Conservation (phyloP, 2,797 vertebrate genomes). For the Erithacus rubecula region DNA sequence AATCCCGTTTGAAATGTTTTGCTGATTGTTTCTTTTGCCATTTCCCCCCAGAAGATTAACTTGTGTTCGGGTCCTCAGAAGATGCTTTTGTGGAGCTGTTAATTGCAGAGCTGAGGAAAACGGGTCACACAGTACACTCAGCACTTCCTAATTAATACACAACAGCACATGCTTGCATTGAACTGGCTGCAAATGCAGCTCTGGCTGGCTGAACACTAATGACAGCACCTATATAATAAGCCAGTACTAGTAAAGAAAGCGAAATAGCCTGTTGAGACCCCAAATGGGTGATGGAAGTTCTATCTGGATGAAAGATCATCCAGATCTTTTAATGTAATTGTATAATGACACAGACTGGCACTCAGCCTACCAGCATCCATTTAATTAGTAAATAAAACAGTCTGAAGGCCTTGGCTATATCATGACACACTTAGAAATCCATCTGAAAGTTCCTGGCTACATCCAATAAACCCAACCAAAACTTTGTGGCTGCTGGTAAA, state of each 20-base stretch:
- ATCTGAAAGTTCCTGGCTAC: neutral
- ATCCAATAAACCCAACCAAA: neutral
- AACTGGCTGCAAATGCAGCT: slow-evolving; percentile 31
- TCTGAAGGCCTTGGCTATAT: neutral
- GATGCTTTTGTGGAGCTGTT: slow-evolving; percentile 65
- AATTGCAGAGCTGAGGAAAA: slow-evolving; percentile 66
- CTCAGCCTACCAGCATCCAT: slow-evolving; percentile 6
- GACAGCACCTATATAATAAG: slow-evolving; percentile 10
- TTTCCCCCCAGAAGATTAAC: slow-evolving; percentile 63
- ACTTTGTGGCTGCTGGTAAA: neutral
- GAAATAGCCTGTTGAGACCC: slow-evolving; percentile 31
- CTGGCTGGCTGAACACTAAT: slow-evolving; percentile 12
- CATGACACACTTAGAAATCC: neutral
- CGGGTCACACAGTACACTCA: slow-evolving; percentile 42
- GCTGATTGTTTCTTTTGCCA: slow-evolving; percentile 63
- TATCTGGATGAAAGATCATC: neutral
- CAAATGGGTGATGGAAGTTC: slow-evolving; percentile 33
- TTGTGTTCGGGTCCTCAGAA: slow-evolving; percentile 53
- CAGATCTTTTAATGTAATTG: slow-evolving; percentile 31
- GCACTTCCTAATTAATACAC: slow-evolving; percentile 67
- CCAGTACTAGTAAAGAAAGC: slow-evolving; percentile 17
- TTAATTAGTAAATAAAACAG: slow-evolving; percentile 53
- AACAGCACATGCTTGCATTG: neutral
- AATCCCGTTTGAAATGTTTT: slow-evolving; percentile 60
- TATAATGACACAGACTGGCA: slow-evolving; percentile 27